phyloP scores from a whole-genome alignment of 2,113 vertebrate genomes.

The Odocoileus virginianus region DNA sequence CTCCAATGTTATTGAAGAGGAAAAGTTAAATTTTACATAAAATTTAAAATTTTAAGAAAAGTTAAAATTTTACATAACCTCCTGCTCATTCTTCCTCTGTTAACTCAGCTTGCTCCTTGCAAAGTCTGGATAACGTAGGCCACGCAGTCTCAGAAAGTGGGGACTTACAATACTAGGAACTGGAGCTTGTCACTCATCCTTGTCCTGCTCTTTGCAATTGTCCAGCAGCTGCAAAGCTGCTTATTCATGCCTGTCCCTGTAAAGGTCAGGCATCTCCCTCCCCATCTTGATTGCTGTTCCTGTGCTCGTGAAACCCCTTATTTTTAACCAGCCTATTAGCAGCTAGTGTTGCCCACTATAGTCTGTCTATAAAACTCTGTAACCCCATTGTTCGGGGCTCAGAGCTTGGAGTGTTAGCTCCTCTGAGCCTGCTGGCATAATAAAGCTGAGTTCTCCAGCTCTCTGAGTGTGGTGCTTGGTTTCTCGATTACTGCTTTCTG shows the following conservation, averaged over 20 bases:
- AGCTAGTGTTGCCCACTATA: neutral
- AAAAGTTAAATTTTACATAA: neutral
- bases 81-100: neutral
- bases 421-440: neutral
- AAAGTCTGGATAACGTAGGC: neutral
- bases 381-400: neutral
- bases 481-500: neutral
- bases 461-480: neutral
- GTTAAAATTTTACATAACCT: neutral
- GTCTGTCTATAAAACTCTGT: neutral
- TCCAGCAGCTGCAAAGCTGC: neutral
- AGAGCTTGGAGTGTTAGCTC: neutral
- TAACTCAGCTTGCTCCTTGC: neutral
- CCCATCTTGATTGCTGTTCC: neutral
- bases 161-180: neutral
- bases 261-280: neutral
- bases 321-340: neutral
- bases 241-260: neutral
- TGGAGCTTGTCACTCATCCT: neutral
- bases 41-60: neutral
- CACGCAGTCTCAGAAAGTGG: neutral
- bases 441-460: neutral
- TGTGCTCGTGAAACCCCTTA: rapidly evolving
- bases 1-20: neutral
- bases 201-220: neutral